These are phyloP conservation scores for Atrina japonica DNA, from an alignment of 2,888 invertebrate genomes.

Conservation along the genomic window DNA sequence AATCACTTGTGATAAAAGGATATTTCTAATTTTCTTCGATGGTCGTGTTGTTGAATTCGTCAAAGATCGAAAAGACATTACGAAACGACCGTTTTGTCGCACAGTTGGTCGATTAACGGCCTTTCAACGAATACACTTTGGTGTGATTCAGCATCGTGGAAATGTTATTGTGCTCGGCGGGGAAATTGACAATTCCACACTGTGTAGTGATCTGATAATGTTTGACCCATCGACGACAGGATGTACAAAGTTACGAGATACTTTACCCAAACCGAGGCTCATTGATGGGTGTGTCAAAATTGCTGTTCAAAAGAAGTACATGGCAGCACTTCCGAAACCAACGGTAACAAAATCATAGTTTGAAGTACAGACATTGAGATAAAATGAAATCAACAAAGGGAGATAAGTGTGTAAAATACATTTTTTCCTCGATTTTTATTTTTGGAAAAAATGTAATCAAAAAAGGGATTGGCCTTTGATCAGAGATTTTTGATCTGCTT, in stretches of 20 bases:
- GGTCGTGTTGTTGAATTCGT: constrained; percentile 69
- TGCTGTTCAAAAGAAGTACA: constrained; percentile 65
- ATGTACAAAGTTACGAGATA: constrained; percentile 62
- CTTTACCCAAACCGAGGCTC: constrained; percentile 68
- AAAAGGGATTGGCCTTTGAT: no score
- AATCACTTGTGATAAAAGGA: constrained; percentile 64
- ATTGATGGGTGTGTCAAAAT: constrained; percentile 73
- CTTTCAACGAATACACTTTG: constrained; percentile 72
- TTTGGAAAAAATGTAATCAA: no score
- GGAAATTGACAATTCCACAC: constrained; percentile 65
- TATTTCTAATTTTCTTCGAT: constrained; percentile 71
- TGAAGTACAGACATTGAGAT: no score
- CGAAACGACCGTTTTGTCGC: constrained; percentile 51
- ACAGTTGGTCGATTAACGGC: constrained; percentile 66
- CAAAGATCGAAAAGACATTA: constrained; percentile 46
- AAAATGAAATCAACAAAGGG: no score
- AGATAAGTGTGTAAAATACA: no score
- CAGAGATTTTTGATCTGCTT: no score
- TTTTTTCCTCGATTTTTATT: no score
- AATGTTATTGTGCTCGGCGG: constrained; percentile 68
- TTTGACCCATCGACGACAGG: constrained; percentile 64
- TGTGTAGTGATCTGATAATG: constrained; percentile 67
- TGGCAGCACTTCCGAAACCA: no score
- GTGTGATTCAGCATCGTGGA: constrained; percentile 69
- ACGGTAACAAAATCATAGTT: no score